Percentiles rank a stretch among this genome's conserved stretches.
Evolutionary conservation across 2,113 vertebrate species (phyloP).

Genomic region (Myxocyprinus asiaticus): DNA sequence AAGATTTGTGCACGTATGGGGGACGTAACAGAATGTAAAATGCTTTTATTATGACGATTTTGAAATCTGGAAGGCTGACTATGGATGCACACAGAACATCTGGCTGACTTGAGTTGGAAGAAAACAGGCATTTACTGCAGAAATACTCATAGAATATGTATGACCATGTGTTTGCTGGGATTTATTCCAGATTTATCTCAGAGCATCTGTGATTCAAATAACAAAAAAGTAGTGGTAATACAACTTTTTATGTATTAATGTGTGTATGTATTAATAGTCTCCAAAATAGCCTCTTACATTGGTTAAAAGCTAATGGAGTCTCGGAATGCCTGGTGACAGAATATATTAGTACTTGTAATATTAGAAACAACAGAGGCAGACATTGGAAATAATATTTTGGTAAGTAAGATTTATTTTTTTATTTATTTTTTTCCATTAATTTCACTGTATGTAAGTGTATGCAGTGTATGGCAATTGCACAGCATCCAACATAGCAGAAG

Average conservation of each 20-base stretch:
- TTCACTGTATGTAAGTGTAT: no score
- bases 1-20: background rate
- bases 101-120: constrained; percentile 27
- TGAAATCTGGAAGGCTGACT: background rate
- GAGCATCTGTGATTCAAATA: constrained; percentile 21
- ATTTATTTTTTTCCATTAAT: no score
- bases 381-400: no score
- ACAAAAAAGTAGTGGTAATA: background rate
- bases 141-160: constrained; percentile 51
- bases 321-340: no score
- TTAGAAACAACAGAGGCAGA: no score
- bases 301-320: no score
- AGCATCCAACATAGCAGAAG: no score
- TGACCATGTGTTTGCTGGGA: constrained; percentile 45
- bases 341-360: no score
- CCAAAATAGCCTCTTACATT: no score
- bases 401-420: no score
- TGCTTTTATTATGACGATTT: background rate
- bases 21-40: background rate
- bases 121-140: constrained; percentile 24
- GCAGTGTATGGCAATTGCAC: no score
- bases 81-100: constrained; percentile 20
- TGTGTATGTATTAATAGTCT: no score
- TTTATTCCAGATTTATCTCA: background rate
- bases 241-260: background rate